Evolutionary conservation across 30 jellyfish, hydroid and myxozoan genomes (phyloP), one percentile per base, ranked within the genome.

Genomic region (Aurelia coerulea): DNA sequence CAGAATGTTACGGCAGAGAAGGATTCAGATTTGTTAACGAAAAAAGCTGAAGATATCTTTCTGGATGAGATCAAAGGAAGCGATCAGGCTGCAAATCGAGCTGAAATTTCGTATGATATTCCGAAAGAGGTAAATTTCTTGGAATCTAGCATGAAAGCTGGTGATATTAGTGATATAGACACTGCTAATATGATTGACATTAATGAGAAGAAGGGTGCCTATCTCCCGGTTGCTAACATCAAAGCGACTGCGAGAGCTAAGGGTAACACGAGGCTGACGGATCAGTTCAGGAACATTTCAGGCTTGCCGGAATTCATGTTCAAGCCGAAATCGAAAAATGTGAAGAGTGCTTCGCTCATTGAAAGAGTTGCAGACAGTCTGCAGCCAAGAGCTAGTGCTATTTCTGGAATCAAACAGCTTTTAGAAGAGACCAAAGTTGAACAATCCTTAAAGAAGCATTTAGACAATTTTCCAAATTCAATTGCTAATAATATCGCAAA

Each of bases 371-470:
- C 92, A 23, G 80, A 83, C 29, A 65, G 72, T 10, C 32, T 83
- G 73, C 92, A 83, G 74, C 92, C 92, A 10, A 71, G 19, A 4
- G 65, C 71, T 56, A 51, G 41, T 51, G 92, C 92, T 7, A 31
- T 83, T 4, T 68, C 92, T 31, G 96, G 96, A n/a, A 34, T 87
- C 4, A 87, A 78, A 32, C 86, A 76, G 65, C 86, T 87, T 15
- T 34, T 87, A 59, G 96, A 87, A 31, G 96, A 87, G 72, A 76
- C 68, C 5, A 87, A 87, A 59, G 96, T 74, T 2, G 96, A 76
- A 59, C 89, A 87, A 18, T 74, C 86, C 18, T 68, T 87, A 32
- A 83, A 83, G 73, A 83, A 83, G 33, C 86, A 76, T 65, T 39
- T 83, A 31, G 92, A 83, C 46, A 65, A 23, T 23, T 60, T 60